These are phyloP conservation scores for Drosophila lacteicornis DNA, from an alignment of 1,140 invertebrate species.

Conservation along the genomic window DNA sequence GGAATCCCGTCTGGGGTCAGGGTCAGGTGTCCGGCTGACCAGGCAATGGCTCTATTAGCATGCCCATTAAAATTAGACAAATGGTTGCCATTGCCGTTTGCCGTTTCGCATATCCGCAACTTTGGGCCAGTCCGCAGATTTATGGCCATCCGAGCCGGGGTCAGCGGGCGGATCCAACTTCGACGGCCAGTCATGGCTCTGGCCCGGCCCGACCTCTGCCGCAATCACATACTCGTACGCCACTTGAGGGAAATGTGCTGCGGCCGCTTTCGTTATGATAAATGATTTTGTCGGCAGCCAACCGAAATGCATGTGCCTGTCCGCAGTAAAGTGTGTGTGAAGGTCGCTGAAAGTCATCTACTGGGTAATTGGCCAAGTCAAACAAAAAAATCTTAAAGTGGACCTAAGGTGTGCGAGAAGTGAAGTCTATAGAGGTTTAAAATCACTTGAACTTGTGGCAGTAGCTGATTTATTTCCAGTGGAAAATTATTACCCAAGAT, in stretches of 20 bases:
- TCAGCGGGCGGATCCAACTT: slow-evolving; percentile 13
- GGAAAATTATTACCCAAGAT: too few relatives aligned
- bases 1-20: slow-evolving; percentile 24
- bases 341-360: slow-evolving; percentile 66
- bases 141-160: slow-evolving; percentile 51
- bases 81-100: slow-evolving; percentile 70
- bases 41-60: slow-evolving; percentile 80
- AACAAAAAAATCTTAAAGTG: neutral
- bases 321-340: slow-evolving; percentile 35
- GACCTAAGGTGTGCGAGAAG: neutral
- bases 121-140: slow-evolving; percentile 63
- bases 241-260: slow-evolving; percentile 64
- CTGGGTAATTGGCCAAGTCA: slow-evolving; percentile 32
- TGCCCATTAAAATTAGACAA: slow-evolving; percentile 83
- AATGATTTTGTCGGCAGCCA: slow-evolving; percentile 71
- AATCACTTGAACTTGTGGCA: neutral
- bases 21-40: slow-evolving; percentile 69
- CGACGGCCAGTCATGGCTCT: slow-evolving; percentile 29
- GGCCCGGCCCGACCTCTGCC: slow-evolving; percentile 27
- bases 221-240: slow-evolving; percentile 67
- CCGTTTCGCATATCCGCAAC: slow-evolving; percentile 78
- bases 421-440: neutral
- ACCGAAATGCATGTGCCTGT: slow-evolving; percentile 40
- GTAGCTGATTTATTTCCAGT: too few relatives aligned
- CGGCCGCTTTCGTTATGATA: slow-evolving; percentile 77